These are phyloP conservation scores for Synergus umbraculus DNA, from an alignment of 2,888 invertebrate species.

Conservation along the genomic window DNA sequence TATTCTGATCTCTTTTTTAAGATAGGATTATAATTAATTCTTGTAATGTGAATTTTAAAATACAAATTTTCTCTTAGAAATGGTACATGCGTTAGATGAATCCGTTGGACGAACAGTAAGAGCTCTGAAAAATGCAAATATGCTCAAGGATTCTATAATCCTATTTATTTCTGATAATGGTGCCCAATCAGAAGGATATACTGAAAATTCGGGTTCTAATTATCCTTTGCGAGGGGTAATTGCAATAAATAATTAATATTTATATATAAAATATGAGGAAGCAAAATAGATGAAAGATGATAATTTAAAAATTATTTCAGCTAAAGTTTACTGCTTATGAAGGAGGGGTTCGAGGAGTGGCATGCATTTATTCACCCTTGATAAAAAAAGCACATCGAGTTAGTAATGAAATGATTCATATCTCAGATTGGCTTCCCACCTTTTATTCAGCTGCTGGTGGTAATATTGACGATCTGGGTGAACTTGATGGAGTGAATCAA, in stretches of 20 bases:
- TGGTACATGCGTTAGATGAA: slow-evolving; percentile 81
- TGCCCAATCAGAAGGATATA: slow-evolving; percentile 78
- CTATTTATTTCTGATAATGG: slow-evolving; percentile 83
- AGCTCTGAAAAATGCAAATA: slow-evolving; percentile 76
- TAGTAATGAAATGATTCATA: slow-evolving; percentile 84
- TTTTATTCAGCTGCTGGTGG: slow-evolving; percentile 76
- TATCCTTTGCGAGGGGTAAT: slow-evolving; percentile 81
- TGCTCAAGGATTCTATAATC: slow-evolving; percentile 81
- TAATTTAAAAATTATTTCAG: slow-evolving; percentile 69
- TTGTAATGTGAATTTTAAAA: not conserved
- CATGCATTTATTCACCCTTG: slow-evolving; percentile 86
- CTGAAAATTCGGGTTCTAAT: slow-evolving; percentile 81
- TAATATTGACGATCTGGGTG: slow-evolving; percentile 72
- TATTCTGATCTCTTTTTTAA: too few species aligned
- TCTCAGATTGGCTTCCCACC: slow-evolving; percentile 92
- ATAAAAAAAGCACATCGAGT: slow-evolving; percentile 80
- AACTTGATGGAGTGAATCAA: slow-evolving; percentile 79
- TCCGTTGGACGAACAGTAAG: slow-evolving; percentile 80
- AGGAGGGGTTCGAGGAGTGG: slow-evolving; percentile 88
- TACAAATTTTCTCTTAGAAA: slow-evolving; percentile 72
- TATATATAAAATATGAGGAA: not conserved
- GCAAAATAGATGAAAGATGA: not conserved
- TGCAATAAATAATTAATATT: not conserved
- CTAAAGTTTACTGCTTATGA: slow-evolving; percentile 91
- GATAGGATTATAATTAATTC: not conserved